Evolutionary conservation across 1,140 invertebrate species (phyloP).

Genomic region (Heliconius hewitsoni): DNA sequence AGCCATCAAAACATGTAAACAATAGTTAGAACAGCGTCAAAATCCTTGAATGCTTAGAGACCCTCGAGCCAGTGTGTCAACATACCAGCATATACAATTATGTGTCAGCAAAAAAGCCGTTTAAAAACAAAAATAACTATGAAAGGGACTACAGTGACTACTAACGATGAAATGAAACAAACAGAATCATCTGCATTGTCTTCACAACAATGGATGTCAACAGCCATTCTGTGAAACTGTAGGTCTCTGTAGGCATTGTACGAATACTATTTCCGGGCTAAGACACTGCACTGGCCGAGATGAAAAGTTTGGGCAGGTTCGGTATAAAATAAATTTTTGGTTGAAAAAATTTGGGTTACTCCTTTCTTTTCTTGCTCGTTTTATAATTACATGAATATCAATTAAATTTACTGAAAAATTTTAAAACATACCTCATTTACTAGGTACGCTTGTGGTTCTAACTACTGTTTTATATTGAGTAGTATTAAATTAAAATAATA

Average conservation of each 20-base stretch:
- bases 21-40: slow-evolving; percentile 9
- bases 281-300: slow-evolving; percentile 16
- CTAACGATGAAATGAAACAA: slow-evolving; percentile 56
- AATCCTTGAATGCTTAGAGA: slow-evolving; percentile 8
- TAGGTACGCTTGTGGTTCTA: too few species aligned
- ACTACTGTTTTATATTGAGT: too few species aligned
- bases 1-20: background rate
- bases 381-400: background rate
- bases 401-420: too few species aligned
- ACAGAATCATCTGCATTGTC: slow-evolving; percentile 56
- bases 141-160: slow-evolving; percentile 36
- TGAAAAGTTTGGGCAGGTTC: slow-evolving; percentile 17
- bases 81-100: slow-evolving; percentile 7
- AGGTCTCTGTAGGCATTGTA: slow-evolving; percentile 43
- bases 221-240: slow-evolving; percentile 56
- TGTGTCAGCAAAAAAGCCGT: slow-evolving; percentile 17
- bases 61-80: slow-evolving; percentile 13
- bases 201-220: slow-evolving; percentile 59
- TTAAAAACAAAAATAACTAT: slow-evolving; percentile 28
- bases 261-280: slow-evolving; percentile 48
- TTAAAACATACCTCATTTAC: too few species aligned
- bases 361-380: background rate
- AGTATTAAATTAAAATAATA: too few species aligned
- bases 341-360: background rate
- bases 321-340: background rate